Conservation (phyloP, 1,140 invertebrate species). For the Lysiphlebus fabarum region DNA sequence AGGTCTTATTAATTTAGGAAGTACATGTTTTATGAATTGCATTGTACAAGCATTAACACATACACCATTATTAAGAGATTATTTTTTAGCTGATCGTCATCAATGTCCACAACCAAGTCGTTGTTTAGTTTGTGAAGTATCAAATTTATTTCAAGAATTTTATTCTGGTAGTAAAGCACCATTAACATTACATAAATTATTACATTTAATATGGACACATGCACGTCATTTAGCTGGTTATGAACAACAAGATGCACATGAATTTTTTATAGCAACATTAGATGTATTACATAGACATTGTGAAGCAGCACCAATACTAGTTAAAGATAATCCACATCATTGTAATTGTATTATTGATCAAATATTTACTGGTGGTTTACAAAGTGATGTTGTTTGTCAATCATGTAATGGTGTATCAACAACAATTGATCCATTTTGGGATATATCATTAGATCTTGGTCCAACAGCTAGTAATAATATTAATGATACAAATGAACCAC, state of each 20-base stretch:
- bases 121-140: conserved; percentile 93
- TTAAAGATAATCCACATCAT: conserved; percentile 63
- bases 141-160: conserved; percentile 84
- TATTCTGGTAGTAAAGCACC: conserved; percentile 87
- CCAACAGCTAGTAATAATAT: conserved; percentile 50
- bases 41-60: conserved; percentile 95
- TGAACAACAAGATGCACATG: conserved; percentile 97
- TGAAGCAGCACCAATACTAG: conserved; percentile 51
- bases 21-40: conserved; percentile 98
- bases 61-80: conserved; percentile 90
- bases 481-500: conserved; percentile 50
- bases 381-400: conserved; percentile 96
- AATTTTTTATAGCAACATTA: conserved; percentile 95
- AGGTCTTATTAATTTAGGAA: conserved; percentile 94
- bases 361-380: conserved; percentile 93
- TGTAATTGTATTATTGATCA: conserved; percentile 97
- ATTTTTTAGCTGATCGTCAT: conserved; percentile 91
- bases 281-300: conserved; percentile 87
- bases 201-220: conserved; percentile 96
- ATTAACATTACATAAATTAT: conserved; percentile 80
- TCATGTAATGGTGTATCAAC: conserved; percentile 91
- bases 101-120: conserved; percentile 68
- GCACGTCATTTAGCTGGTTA: conserved; percentile 92
- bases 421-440: conserved; percentile 96
- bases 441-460: conserved; percentile 90